These are phyloP conservation scores for Pseudomyrmex sp. DNA, from an alignment of 1,140 invertebrate genomes.

Conservation along the genomic window DNA sequence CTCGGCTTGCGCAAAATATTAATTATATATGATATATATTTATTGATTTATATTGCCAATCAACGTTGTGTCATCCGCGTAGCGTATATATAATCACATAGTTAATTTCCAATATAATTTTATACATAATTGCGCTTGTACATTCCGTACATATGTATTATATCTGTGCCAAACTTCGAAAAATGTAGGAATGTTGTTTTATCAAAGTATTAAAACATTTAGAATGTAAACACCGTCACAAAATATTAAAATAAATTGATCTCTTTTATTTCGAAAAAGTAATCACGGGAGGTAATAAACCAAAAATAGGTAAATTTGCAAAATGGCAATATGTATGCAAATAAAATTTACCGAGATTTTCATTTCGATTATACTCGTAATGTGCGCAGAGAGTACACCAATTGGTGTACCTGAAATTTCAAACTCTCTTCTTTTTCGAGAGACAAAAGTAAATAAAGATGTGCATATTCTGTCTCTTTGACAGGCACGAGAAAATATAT, in stretches of 20 bases:
- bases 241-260: slow-evolving; percentile 4
- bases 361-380: slow-evolving; percentile 12
- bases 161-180: background rate
- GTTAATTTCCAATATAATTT: slow-evolving; percentile 57
- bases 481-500: background rate
- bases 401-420: background rate
- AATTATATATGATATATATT: slow-evolving; percentile 62
- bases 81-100: slow-evolving; percentile 37
- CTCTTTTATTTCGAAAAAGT: background rate
- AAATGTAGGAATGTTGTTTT: background rate
- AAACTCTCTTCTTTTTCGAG: background rate
- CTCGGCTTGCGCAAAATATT: slow-evolving; percentile 46
- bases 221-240: background rate
- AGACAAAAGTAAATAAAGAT: background rate
- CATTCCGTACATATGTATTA: background rate
- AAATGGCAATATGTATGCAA: slow-evolving; percentile 4
- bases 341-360: background rate
- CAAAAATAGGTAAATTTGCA: background rate
- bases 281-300: background rate
- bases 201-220: slow-evolving; percentile 36
- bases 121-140: slow-evolving; percentile 12
- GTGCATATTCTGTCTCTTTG: slow-evolving; percentile 10
- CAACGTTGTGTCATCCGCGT: slow-evolving; percentile 19
- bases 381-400: too few species aligned
- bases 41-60: slow-evolving; percentile 61